Conservation (phyloP, 1,140 invertebrate genomes). For the Sitobion miscanthi region DNA sequence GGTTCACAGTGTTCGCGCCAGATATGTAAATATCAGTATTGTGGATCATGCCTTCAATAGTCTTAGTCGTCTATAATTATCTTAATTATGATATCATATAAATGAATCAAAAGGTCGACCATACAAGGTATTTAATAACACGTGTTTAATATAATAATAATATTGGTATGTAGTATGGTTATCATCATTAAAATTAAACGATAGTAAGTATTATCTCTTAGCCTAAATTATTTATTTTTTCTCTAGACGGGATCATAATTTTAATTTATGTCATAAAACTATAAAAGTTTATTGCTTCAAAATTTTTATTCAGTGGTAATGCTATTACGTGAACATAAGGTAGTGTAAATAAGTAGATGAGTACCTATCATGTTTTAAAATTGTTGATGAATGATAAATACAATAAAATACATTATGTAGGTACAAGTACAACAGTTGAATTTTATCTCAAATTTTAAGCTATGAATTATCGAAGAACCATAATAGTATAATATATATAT, state of each 20-base stretch:
- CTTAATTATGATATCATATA: background rate
- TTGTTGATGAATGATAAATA: too few species aligned
- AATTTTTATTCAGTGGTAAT: background rate
- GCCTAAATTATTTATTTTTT: background rate
- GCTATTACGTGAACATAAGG: background rate
- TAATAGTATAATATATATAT: too few species aligned
- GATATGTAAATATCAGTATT: background rate
- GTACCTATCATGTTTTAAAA: too few species aligned
- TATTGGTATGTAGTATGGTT: background rate
- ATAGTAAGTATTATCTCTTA: background rate
- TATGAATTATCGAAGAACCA: too few species aligned
- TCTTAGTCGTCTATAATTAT: background rate
- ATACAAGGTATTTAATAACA: background rate
- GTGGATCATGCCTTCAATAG: background rate
- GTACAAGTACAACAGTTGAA: too few species aligned
- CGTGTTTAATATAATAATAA: slow-evolving; percentile 14
- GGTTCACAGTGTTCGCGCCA: background rate
- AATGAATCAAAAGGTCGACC: background rate
- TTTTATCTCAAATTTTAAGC: too few species aligned
- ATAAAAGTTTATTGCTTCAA: background rate
- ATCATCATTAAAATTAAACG: background rate
- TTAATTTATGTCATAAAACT: background rate
- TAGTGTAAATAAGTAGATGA: too few species aligned
- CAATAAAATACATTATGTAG: too few species aligned
- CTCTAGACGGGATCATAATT: background rate